Evolutionary conservation across 2,888 invertebrate species (phyloP), one percentile per base, ranked within the genome.

Genomic region (Lampropteryx suffumata): DNA sequence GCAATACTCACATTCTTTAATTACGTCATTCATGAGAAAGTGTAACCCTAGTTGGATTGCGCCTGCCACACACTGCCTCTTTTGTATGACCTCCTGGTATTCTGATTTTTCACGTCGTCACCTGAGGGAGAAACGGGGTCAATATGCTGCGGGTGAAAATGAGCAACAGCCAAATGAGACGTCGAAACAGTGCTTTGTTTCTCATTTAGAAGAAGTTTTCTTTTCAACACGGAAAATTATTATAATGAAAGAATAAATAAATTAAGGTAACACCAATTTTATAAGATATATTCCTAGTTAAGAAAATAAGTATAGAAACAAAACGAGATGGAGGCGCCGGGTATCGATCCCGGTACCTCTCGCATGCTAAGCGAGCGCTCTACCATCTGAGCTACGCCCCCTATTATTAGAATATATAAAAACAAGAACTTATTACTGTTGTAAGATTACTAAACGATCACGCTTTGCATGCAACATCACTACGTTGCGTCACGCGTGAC

Each of bases 331-430:
- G 86, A 90, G 87, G 89, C 85, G 88, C 88, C 86, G 87, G 87
- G 88, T 87, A 89, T 90, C 87, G 88, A 90, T 90, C 88, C 89
- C 90, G 86, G 89, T 89, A 90, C 89, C 88, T 90, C 89, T 90
- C 89, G 71, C 84, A 84, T 85, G 85, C 85, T 84, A 84, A 84
- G 84, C 86, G 83, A 86, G 85, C 86, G 84, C 82, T 83, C 80
- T 83, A 82, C 81, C 83, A 84, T 82, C 82, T 82, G 84, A 84
- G 84, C 83, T 84, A 84, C 83, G 82, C 81, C 83, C 83, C 83
- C 83, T 41, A 50, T 45, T 50, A 36, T 0, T n/a, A 8, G 2
- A 24, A 4, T 5, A 10, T 30, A 13, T 29, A 45, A 45, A 43
- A 45, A 36, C 11, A 7, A 6, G 24, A 7, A 5, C 24, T 2